These are phyloP conservation scores for Pseudochirops corinnae DNA, from an alignment of 2,797 vertebrate genomes.

Conservation along the genomic window DNA sequence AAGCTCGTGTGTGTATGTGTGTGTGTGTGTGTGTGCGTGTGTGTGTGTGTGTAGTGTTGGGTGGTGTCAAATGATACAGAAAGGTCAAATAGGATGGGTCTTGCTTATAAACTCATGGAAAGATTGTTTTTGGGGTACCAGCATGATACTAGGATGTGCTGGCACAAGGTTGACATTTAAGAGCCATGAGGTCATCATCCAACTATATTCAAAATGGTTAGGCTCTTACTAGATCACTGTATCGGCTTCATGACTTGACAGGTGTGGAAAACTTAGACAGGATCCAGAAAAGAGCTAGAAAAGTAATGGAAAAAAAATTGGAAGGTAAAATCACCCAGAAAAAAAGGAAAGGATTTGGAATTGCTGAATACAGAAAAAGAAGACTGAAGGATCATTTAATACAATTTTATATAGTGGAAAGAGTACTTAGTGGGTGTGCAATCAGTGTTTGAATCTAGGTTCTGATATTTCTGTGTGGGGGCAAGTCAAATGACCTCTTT, in stretches of 20 bases:
- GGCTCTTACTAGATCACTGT: background rate
- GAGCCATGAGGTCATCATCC: slow-evolving; percentile 5
- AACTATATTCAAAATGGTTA: background rate
- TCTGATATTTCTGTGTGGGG: background rate
- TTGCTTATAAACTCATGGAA: slow-evolving; percentile 1
- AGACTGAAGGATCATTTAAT: slow-evolving; percentile 30
- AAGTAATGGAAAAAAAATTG: slow-evolving; percentile 8
- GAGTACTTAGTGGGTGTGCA: background rate
- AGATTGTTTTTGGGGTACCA: slow-evolving; percentile 1
- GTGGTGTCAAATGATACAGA: background rate
- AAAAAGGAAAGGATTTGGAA: slow-evolving; percentile 36
- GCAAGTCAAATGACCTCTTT: background rate
- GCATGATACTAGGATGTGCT: slow-evolving; percentile 8
- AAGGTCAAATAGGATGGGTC: background rate
- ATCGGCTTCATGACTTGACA: slow-evolving; percentile 17
- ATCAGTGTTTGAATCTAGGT: background rate
- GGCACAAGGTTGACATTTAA: background rate
- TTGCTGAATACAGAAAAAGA: slow-evolving; percentile 44
- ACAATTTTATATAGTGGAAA: background rate
- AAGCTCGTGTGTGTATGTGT: no score
- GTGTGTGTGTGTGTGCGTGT: no score
- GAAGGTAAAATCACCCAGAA: slow-evolving; percentile 43
- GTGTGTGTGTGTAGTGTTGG: background rate
- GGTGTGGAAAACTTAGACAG: slow-evolving; percentile 16
- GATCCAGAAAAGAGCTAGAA: slow-evolving; percentile 44